These are phyloP conservation scores for Litoditis marina DNA, from an alignment of 2,888 invertebrate species.

Conservation along the genomic window DNA sequence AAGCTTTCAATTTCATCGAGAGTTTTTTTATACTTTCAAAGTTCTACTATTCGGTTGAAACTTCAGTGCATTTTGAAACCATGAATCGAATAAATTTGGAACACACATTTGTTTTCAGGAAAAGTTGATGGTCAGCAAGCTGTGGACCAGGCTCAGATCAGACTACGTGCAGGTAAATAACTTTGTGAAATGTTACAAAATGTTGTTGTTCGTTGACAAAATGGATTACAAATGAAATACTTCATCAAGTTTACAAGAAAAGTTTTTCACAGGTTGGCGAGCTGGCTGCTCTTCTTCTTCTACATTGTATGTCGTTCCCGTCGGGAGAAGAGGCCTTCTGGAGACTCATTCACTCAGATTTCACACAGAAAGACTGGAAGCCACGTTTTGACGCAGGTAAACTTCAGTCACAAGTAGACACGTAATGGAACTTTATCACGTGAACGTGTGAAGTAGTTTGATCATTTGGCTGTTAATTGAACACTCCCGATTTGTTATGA, in stretches of 20 bases:
- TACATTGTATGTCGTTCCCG: conserved; percentile 90
- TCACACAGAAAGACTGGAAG: conserved; percentile 84
- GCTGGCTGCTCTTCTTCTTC: conserved; percentile 82
- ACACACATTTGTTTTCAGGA: conserved; percentile 70
- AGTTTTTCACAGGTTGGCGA: conserved; percentile 75
- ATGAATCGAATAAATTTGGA: too few species aligned
- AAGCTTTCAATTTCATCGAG: too few species aligned
- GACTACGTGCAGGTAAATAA: conserved; percentile 53
- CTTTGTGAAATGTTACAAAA: too few species aligned
- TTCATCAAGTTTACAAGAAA: background rate
- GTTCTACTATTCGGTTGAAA: background rate
- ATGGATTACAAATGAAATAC: background rate
- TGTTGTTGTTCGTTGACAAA: too few species aligned
- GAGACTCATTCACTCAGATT: conserved; percentile 88
- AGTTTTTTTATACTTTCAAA: background rate
- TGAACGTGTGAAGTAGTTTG: too few species aligned
- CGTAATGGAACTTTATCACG: too few species aligned
- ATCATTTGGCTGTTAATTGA: too few species aligned
- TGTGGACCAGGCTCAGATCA: conserved; percentile 56
- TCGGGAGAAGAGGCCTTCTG: conserved; percentile 93
- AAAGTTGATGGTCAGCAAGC: conserved; percentile 88
- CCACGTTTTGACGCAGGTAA: conserved; percentile 81
- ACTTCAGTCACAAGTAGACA: background rate
- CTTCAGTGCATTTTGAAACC: too few species aligned
- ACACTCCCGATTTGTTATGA: too few species aligned